These are phyloP conservation scores for Pachypanchax playfairii DNA, from an alignment of 2,113 vertebrate species.

Conservation along the genomic window DNA sequence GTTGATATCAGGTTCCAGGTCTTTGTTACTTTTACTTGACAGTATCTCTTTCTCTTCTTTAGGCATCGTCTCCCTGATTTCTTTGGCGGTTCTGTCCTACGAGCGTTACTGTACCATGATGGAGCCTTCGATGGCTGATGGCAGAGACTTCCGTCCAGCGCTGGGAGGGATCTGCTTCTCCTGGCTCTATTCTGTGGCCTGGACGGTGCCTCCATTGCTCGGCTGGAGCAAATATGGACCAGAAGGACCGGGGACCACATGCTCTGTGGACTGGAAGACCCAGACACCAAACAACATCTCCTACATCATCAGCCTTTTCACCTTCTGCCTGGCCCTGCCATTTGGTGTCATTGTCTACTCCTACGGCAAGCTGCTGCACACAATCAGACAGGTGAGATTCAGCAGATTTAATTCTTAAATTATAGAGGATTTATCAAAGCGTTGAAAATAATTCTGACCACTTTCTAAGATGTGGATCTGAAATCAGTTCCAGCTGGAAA, in stretches of 20 bases:
- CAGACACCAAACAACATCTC: constrained; percentile 80
- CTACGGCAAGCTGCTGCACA: constrained; percentile 78
- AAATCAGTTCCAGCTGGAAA: neutral
- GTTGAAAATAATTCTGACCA: neutral
- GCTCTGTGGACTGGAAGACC: constrained; percentile 78
- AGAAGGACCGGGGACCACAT: constrained; percentile 79
- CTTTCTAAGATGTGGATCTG: neutral
- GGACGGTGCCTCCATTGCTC: constrained; percentile 79
- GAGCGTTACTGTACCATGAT: constrained; percentile 83
- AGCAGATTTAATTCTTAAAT: constrained; percentile 1
- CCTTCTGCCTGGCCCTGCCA: constrained; percentile 83
- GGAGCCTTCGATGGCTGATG: constrained; percentile 66
- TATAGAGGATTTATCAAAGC: too few species aligned
- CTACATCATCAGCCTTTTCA: constrained; percentile 84
- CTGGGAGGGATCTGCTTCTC: constrained; percentile 80
- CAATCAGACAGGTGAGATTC: constrained; percentile 79
- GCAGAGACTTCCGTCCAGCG: constrained; percentile 76
- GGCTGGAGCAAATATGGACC: constrained; percentile 85
- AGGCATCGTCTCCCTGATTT: constrained; percentile 84
- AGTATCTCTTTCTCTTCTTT: neutral
- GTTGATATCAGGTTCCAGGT: neutral
- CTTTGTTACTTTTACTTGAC: neutral
- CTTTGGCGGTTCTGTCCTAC: constrained; percentile 84
- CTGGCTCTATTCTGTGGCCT: constrained; percentile 82
- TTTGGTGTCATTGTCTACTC: constrained; percentile 83